These are phyloP conservation scores for Rhopalosiphum nymphaeae DNA, from an alignment of 2,888 invertebrate genomes.

Conservation along the genomic window DNA sequence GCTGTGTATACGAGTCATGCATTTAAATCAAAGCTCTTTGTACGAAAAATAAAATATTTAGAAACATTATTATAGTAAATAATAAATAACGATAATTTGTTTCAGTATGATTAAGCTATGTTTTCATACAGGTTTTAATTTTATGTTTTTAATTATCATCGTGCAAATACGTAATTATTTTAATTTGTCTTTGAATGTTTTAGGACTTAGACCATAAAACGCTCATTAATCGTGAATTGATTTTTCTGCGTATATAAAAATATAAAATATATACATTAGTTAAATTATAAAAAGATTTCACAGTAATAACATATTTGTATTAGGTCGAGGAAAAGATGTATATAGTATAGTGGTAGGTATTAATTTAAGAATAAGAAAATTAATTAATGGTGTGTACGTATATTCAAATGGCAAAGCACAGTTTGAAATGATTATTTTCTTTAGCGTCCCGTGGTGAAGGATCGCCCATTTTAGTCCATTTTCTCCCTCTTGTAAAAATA, in stretches of 20 bases:
- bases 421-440: slow-evolving; percentile 55
- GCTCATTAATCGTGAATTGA: background rate
- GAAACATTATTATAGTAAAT: background rate
- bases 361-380: slow-evolving; percentile 50
- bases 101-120: background rate
- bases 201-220: background rate
- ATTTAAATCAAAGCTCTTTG: background rate
- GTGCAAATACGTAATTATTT: background rate
- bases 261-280: background rate
- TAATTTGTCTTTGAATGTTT: background rate
- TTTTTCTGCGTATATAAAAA: background rate
- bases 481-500: slow-evolving; percentile 29
- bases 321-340: background rate
- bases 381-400: slow-evolving; percentile 41
- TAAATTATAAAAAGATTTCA: background rate
- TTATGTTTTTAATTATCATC: background rate
- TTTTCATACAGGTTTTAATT: background rate
- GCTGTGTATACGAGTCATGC: background rate
- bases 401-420: slow-evolving; percentile 52
- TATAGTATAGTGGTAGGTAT: background rate
- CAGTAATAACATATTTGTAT: background rate
- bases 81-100: background rate
- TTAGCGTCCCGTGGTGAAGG: slow-evolving; percentile 50
- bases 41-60: background rate
- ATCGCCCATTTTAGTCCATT: slow-evolving; percentile 43